phyloP scores from a whole-genome alignment of 2,797 vertebrate genomes.

The Crenuchus spilurus region DNA sequence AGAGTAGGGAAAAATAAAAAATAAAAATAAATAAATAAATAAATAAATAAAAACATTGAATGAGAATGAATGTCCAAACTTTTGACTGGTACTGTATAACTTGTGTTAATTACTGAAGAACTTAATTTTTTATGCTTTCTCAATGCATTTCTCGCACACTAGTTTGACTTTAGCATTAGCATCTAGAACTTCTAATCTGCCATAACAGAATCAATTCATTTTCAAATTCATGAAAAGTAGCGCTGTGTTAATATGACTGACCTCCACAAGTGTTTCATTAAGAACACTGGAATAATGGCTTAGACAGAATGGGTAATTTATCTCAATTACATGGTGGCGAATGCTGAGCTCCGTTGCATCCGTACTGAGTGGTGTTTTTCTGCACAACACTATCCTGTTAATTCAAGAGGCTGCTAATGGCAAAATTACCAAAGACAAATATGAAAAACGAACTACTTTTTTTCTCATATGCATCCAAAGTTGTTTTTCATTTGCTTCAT shows the following conservation, averaged over 20 bases:
- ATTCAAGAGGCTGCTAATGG: conserved; percentile 4
- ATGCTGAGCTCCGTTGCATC: not conserved
- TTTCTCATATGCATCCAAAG: no score
- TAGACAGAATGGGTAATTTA: conserved; percentile 3
- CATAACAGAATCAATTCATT: conserved; percentile 6
- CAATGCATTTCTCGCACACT: not conserved
- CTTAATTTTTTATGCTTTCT: not conserved
- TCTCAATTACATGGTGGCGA: conserved; percentile 16
- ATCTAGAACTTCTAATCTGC: not conserved
- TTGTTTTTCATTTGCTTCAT: not conserved
- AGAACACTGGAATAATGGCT: conserved; percentile 9
- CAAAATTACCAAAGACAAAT: conserved; percentile 10
- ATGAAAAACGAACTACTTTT: not conserved
- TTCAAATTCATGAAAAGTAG: conserved; percentile 11
- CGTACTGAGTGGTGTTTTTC: not conserved
- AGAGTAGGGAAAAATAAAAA: no score
- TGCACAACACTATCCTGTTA: not conserved
- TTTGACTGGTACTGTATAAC: no score
- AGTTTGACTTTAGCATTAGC: not conserved
- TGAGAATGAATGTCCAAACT: no score
- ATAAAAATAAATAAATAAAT: no score
- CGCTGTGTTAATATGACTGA: not conserved
- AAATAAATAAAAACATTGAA: no score
- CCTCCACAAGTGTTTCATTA: conserved; percentile 30
- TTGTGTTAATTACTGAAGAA: no score